Evolutionary conservation across 2,888 invertebrate genomes (phyloP), one percentile per base, ranked within the genome.

Genomic region (Clanis bilineata): DNA sequence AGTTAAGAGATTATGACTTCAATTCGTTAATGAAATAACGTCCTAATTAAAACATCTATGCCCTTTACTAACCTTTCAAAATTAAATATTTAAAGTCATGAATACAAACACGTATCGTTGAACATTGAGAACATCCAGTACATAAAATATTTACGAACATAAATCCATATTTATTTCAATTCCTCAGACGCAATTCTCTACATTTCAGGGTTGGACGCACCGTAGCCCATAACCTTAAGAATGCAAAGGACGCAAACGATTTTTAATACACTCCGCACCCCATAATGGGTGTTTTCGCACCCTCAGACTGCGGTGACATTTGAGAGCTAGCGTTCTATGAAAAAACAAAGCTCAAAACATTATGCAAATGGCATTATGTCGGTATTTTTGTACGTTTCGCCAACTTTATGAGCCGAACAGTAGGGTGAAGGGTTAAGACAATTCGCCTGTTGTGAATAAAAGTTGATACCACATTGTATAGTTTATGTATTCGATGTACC

Each of bases 321-420:
- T 92, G 85, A 87, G 86, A 89, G 84, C 84, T 80, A 83, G 80
- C 77, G 83, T 85, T 86, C 83, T 86, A 88, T 88, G 88, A 90
- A 90, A 92, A 91, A 91, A 90, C 89, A 91, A 90, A 85, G 86
- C 88, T 81, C 68, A 76, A 85, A 89, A 91, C 86, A 88, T 89
- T 91, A 92, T 92, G 92, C 92, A 92, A 92, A 92, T 92, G 91
- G 82, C 90, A 88, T 89, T 88, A 90, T 90, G 88, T 85, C 83
- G 85, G 80, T 86, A 89, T 92, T 91, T 92, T 91, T 90, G 89
- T 88, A 83, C 85, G 83, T 85, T 89, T 87, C 84, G 82, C 81
- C 80, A 81, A 88, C 76, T 91, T 92, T 92, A 92, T 92, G 91
- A 90, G 79, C 82, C 90, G 88, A 80, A 82, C 77, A 85, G 86